These are phyloP conservation scores for Mythimna pallens DNA, from an alignment of 2,888 invertebrate species.

Conservation along the genomic window DNA sequence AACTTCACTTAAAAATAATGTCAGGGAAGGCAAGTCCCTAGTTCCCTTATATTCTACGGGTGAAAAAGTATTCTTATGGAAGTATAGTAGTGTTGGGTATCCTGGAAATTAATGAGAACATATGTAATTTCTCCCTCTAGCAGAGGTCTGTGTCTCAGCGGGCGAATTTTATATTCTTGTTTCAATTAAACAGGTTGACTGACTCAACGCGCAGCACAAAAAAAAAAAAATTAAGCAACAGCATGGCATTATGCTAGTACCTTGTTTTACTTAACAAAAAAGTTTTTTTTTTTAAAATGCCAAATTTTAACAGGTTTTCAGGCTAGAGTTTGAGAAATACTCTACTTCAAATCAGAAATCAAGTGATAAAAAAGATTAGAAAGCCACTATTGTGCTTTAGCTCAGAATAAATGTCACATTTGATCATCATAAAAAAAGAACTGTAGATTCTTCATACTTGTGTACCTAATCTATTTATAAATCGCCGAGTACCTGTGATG, in stretches of 20 bases:
- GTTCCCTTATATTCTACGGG: conserved; percentile 95
- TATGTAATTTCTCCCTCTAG: too few relatives aligned
- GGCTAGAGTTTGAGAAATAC: too few relatives aligned
- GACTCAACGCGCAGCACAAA: background rate
- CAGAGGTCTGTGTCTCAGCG: background rate
- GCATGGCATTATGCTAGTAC: background rate
- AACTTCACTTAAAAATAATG: conserved; percentile 94
- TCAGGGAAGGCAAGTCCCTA: conserved; percentile 94
- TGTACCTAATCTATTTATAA: conserved; percentile 29
- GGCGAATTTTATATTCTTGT: background rate
- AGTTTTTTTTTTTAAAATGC: background rate
- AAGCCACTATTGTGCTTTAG: background rate
- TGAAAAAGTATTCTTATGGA: conserved; percentile 92
- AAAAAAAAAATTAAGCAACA: background rate
- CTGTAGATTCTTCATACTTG: background rate
- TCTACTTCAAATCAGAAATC: too few relatives aligned
- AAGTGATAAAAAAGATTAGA: background rate
- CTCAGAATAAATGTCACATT: background rate
- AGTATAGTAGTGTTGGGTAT: conserved; percentile 93
- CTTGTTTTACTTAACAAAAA: background rate
- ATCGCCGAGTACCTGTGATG: conserved; percentile 90
- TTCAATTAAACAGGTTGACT: background rate
- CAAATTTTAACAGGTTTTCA: too few relatives aligned
- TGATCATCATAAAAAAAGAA: background rate
- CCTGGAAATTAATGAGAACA: conserved; percentile 79